Base-by-base conservation (phyloP, 2,888 invertebrate species). In the Odontothrips loti region DNA sequence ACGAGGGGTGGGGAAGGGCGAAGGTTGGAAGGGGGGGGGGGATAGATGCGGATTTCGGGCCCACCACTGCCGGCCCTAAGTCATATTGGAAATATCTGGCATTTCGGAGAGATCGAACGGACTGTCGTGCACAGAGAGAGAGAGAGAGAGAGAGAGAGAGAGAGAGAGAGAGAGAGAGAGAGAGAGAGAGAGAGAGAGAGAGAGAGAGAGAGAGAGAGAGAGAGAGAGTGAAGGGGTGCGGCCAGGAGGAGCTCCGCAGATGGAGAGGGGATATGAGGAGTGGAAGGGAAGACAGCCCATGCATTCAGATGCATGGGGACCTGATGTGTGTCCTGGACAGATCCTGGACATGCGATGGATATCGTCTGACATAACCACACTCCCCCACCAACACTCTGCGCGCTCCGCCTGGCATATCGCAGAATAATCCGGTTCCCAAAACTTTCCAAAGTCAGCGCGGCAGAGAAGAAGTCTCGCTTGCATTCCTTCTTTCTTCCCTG, bases 41-140 rank as follows among this genome's bases (percentile, higher is more conserved):
- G 20, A 6, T 6, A 43, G 34, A 43, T 23, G 68, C 68, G 68
- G 68, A 75, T 75, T 75, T 75, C 68, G 68, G 68, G 27, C 27
- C 68, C 20, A 58, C 58, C 58, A n/a, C 58, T n/a, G 17, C 58
- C 17, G 58, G 58, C 58, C 23, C 68, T 27, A 75, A 75, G 68
- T 75, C 68, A 75, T 75, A 75, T 75, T 75, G 68, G 68, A 75
- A 75, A 75, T 75, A 75, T 75, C 68, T 75, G 68, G 68, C 68
- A 75, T 75, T 75, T 75, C 68, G 23, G 68, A 9, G 23, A 75
- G 68, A 75, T 11, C 68, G 23, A 17, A 58, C 58, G 58, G 58
- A 58, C 58, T 58, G 58, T 58, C 58, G 58, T 20, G 58, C 20
- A 15, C 58, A 17, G 58, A 58, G 58, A 20, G 51, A 20, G 58